A percentile compares a stretch with the other conserved stretches of the same genome.
Evolutionary conservation across 2,113 vertebrate genomes (phyloP).

Genomic region (Crotalus helleri): DNA sequence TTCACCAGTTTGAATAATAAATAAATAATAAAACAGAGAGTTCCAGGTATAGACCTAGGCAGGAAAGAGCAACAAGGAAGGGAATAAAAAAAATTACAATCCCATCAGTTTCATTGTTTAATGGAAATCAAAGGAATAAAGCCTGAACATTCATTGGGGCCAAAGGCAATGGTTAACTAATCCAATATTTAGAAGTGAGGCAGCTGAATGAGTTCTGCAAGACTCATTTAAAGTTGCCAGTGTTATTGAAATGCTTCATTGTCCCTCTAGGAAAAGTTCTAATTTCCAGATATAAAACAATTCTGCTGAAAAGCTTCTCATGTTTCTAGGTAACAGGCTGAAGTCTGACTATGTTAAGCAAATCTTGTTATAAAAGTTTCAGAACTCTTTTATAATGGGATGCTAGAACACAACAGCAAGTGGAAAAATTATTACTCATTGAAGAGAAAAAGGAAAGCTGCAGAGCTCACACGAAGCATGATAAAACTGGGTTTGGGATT

Average conservation of each 20-base stretch:
- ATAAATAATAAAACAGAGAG: not conserved
- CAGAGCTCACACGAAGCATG: not conserved
- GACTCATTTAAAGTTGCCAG: not conserved
- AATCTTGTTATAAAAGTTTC: conserved; percentile 2
- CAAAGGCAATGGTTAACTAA: not conserved
- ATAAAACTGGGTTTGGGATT: conserved; percentile 11
- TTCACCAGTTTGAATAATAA: not conserved
- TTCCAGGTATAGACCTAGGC: not conserved
- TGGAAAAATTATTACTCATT: not conserved
- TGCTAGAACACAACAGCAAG: not conserved
- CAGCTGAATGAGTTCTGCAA: not conserved
- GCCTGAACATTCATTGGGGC: not conserved
- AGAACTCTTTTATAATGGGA: not conserved
- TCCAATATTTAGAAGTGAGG: not conserved
- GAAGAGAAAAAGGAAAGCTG: not conserved
- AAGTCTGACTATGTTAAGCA: not conserved
- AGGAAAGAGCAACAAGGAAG: not conserved
- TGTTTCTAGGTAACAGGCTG: not conserved
- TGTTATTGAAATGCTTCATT: not conserved
- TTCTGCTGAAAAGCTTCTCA: not conserved
- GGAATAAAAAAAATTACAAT: not conserved
- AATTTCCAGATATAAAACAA: not conserved
- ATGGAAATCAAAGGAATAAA: not conserved
- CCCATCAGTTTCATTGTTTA: not conserved
- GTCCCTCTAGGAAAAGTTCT: not conserved